Evolutionary conservation across 2,113 vertebrate genomes (phyloP).

Genomic region (Caracal caracal): DNA sequence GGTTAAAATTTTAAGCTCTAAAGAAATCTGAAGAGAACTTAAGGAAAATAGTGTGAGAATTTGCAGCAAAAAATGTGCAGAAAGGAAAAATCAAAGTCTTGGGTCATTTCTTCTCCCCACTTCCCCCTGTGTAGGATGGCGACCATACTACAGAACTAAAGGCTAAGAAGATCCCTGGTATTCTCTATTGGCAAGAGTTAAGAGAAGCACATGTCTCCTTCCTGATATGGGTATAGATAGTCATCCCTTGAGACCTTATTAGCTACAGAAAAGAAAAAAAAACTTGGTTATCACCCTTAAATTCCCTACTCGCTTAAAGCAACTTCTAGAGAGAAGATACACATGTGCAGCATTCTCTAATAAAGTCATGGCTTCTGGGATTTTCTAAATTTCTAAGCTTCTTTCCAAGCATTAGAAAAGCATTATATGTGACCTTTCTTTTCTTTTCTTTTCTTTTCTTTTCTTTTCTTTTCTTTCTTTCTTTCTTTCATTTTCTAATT

Average conservation of each 20-base stretch:
- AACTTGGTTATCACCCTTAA: background rate
- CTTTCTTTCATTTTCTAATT: background rate
- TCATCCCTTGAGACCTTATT: slow-evolving; percentile 54
- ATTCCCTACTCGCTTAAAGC: slow-evolving; percentile 20
- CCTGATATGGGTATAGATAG: background rate
- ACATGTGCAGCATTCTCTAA: background rate
- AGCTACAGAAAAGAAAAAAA: background rate
- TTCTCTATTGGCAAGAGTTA: background rate
- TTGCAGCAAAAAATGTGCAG: background rate
- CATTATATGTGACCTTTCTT: background rate
- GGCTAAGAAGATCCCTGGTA: background rate
- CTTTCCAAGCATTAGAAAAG: background rate
- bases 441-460: background rate
- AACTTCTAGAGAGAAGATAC: background rate
- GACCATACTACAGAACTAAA: background rate
- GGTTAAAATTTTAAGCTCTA: background rate
- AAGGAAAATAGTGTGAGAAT: background rate
- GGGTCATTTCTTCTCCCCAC: too few relatives aligned
- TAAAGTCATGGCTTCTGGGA: background rate
- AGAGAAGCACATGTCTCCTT: background rate
- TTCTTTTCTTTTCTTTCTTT: background rate
- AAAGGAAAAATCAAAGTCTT: background rate
- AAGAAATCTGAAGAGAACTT: background rate
- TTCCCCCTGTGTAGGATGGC: background rate
- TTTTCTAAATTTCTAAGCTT: slow-evolving; percentile 30